Base-by-base conservation (phyloP, 30 jellyfish, hydroid and myxozoan genomes). In the Hydractinia echinata region DNA sequence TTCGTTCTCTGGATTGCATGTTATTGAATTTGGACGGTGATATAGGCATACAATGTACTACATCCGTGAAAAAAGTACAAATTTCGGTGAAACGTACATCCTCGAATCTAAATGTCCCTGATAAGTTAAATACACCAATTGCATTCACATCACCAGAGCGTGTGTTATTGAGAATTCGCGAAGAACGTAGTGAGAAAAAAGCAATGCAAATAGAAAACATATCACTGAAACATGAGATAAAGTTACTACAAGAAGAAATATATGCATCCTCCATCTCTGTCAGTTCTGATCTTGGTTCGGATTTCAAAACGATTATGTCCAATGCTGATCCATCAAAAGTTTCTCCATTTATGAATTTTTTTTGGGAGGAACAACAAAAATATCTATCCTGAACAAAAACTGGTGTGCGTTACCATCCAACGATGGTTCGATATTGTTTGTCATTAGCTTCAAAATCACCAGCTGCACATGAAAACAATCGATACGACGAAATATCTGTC, bases 321-420 rank as follows among this genome's bases (percentile, higher is more conserved):
- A 52, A 68, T 70, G 82, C 83, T 80, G 85, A 5, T 21, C 10
- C 30, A n/a, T n/a, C 68, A 8, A 54, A 69, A 16, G 64, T 82
- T 71, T 55, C 89, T 15, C 92, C 94, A 55, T 67, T 67, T 0
- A 85, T 77, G 89, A 85, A 55, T 62, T 66, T 4, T 10, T 30
- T 79, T 79, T 79, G 95, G 95, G 56, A 71, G 10, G 95, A 86
- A 54, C 95, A 86, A 61, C 95, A 86, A 70, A 86, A 81, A 21
- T 78, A 67, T 51, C 9, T 77, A 68, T 16, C 73, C 55, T 8
- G 78, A n/a, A 20, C 89, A 67, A 51, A 66, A 30, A 86, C 70
- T 55, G 86, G 85, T 18, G 72, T 55, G 7, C 53, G 81, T 15
- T 83, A 56, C 4, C 89, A 72, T 54, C 93, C 89, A 39, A 76